Evolutionary conservation across 2,113 vertebrate genomes (phyloP), one percentile per base, ranked within the genome.

Genomic region (Odontophorus gujanensis): DNA sequence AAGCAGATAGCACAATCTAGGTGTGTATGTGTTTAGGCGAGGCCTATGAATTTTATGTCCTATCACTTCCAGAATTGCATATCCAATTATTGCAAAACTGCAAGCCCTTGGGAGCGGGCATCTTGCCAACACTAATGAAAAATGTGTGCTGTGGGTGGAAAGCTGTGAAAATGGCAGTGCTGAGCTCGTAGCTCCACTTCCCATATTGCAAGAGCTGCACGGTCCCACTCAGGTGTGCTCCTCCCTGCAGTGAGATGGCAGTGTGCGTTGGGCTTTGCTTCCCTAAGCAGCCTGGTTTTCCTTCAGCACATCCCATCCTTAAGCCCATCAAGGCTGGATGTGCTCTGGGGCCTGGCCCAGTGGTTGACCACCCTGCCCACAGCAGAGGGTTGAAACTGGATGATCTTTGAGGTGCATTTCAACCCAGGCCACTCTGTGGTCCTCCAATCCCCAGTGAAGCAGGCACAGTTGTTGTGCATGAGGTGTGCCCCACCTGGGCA

Each of bases 171-270:
- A 21, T 6, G 48, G 40, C 26, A 47, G 47, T 5, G 32, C 62
- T 59, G 3, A 22, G 24, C 42, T 36, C 5, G 42, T 5, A 16
- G 62, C 47, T 4, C 24, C 48, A 1, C 26, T 34, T 19, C 75
- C 20, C 0, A 0, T 0, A 11, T 13, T 4, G 48, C 38, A 13
- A 9, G 38, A 11, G 45, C 6, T 47, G 1, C 26, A 5, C 1
- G 0, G 6, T 2, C 72, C n/a, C 10, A 17, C 43, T 9, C 53
- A 7, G 48, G 34, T 24, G 0, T 32, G n/a, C 50, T 21, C 1
- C 15, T 8, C 61, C 68, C 45, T 30, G 9, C 40, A 4, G 19
- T 61, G 26, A 48, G 71, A 38, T 3, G 40, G 25, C 57, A 15
- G 25, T 16, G 51, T 2, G 5, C 14, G 0, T 2, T 0, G 40